Evolutionary conservation across 2,113 vertebrate species (phyloP).

Genomic region (Centropristis striata): DNA sequence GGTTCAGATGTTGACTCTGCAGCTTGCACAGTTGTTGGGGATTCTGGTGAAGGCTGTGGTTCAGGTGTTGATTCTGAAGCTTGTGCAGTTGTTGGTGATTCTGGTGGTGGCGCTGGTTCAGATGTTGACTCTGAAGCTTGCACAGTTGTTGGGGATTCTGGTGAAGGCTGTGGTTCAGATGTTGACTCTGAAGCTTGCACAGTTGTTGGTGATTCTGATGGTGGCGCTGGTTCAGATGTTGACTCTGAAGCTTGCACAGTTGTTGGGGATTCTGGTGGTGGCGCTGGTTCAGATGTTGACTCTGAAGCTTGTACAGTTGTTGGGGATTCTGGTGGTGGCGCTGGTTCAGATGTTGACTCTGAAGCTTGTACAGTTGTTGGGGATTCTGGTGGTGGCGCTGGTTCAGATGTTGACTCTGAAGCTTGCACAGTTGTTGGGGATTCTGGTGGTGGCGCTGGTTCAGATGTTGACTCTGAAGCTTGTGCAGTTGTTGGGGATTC

Average conservation of each 20-base stretch:
- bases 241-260: background rate
- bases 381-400: background rate
- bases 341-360: rapidly evolving
- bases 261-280: background rate
- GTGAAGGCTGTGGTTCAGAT: no score
- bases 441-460: no score
- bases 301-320: background rate
- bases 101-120: background rate
- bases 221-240: background rate
- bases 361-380: background rate
- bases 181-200: background rate
- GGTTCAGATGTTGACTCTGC: background rate
- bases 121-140: background rate
- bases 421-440: no score
- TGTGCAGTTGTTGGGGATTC: background rate
- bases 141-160: background rate
- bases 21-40: background rate
- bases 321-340: background rate
- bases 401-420: no score
- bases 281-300: background rate
- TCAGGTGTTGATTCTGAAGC: background rate
- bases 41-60: background rate
- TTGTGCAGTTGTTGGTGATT: background rate
- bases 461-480: background rate
- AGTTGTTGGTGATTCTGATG: background rate